Base-by-base conservation (phyloP, 2,888 invertebrate species). In the Volucella bombylans region DNA sequence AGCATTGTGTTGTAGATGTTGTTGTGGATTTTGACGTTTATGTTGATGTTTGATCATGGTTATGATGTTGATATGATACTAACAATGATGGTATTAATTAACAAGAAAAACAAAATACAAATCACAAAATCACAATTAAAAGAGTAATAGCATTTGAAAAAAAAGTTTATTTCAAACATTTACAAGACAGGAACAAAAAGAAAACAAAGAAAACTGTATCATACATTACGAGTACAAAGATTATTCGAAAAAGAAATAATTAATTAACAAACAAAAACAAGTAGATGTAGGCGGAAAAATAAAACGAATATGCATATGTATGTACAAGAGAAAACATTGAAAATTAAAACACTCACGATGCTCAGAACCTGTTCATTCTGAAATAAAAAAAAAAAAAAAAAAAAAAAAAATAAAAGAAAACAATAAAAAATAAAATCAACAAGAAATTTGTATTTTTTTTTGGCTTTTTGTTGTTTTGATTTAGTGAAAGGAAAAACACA, bases 321-420 rank as follows among this genome's bases (percentile, higher is more conserved):
- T 71, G 64, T 47, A 80, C 68, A 54, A 47, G 55, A 61, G 72
- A 67, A 77, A 41, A 77, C 81, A 68, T 72, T 68, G 45, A 77
- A 72, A 72, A 64, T 76, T 41, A 76, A 64, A 87, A 88, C 89
- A 91, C 91, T 91, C 91, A 91, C 91, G 88, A 91, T 91, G 91
- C 90, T 91, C 89, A 90, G 91, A 90, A 91, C 91, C 91, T 91
- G 86, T 89, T 90, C 91, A 90, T 90, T 91, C 91, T 91, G 91
- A 90, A 91, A 90, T 89, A 89, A 88, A 89, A 89, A 77, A 89
- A 87, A 89, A 88, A 87, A 88, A 88, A 18, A 1, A 87, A 87
- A 88, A 87, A 88, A 87, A 86, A 87, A 87, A 87, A 86, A 87
- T 86, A 78, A 88, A 86, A 88, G 88, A 87, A 88, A 88, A 88